Evolutionary conservation across 2,113 vertebrate species (phyloP), one percentile per base, ranked within the genome.

Genomic region (Ctenodactylus gundi): DNA sequence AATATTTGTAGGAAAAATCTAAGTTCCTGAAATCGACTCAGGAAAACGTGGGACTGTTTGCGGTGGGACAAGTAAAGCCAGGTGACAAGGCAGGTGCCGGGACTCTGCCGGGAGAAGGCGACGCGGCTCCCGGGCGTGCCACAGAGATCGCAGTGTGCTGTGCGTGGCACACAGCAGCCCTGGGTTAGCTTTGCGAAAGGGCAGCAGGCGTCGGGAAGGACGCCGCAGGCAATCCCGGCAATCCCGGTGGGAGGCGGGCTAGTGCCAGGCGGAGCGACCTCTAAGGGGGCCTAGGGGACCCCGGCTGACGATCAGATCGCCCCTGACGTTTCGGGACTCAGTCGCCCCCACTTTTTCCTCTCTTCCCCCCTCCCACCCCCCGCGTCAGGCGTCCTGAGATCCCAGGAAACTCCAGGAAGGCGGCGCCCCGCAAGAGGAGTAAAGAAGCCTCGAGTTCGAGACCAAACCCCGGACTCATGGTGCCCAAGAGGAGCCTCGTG

Each of bases 1-100:
- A 34, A 87, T 21, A 51, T 84, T 62, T 88, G 80, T 23, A 67
- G 51, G 36, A 58, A 75, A 88, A 85, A 91, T 64, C 62, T 39
- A 85, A 68, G 49, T 57, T 15, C 49, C 57, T 90, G 53, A 90
- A 90, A 44, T 31, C 49, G 57, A 68, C 64, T 88, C 34, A 70
- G 60, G 81, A 83, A 73, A 49, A 78, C 31, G 27, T 34, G 53
- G 76, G 65, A 4, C 12, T 7, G 36, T 62, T 87, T 64, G 88
- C 36, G 41, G 21, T 34, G 73, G 55, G 88, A 65, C 75, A 68
- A 57, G 62, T 36, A 72, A 53, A 68, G 39, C 3, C 29, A n/a
- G n/a, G n/a, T n/a, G n/a, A n/a, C n/a, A n/a, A n/a, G n/a, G n/a
- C n/a, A n/a, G n/a, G n/a, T n/a, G n/a, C n/a, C n/a, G n/a, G n/a